phyloP scores from a whole-genome alignment of 23 tunicate genomes.

The Halocynthia aurantium region DNA sequence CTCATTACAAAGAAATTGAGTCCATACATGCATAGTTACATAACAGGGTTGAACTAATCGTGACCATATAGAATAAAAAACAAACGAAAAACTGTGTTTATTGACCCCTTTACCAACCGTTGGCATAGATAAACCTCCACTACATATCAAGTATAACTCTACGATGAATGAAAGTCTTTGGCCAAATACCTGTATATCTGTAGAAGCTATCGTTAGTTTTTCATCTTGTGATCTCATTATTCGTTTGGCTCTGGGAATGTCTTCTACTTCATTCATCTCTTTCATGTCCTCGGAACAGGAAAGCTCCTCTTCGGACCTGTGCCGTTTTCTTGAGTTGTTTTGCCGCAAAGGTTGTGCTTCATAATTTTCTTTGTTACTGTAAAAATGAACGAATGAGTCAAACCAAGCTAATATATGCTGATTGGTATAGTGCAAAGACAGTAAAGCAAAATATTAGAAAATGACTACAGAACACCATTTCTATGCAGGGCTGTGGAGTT shows the following conservation, averaged over 20 bases:
- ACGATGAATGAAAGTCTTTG: too few relatives aligned
- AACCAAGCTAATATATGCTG: not conserved
- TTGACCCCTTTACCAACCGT: too few relatives aligned
- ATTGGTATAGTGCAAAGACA: not conserved
- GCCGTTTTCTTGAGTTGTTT: conserved; percentile 27
- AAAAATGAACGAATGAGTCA: not conserved
- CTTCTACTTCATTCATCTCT: not conserved
- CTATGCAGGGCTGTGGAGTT: too few relatives aligned
- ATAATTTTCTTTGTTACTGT: not conserved
- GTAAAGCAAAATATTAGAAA: not conserved
- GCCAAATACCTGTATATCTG: too few relatives aligned
- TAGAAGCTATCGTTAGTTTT: not conserved
- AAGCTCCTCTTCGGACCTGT: conserved; percentile 4
- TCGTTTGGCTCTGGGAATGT: conserved; percentile 8
- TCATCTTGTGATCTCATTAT: not conserved
- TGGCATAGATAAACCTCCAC: too few relatives aligned
- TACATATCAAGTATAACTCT: too few relatives aligned
- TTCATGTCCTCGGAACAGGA: not conserved
- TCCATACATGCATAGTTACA: too few relatives aligned
- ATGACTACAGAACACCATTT: not conserved
- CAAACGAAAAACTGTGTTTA: too few relatives aligned
- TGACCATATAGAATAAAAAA: too few relatives aligned
- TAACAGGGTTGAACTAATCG: too few relatives aligned
- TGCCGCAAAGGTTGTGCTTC: conserved; percentile 15
- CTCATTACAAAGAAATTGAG: too few relatives aligned